Conservation (phyloP, 1,140 invertebrate genomes). For the Proales similis region DNA sequence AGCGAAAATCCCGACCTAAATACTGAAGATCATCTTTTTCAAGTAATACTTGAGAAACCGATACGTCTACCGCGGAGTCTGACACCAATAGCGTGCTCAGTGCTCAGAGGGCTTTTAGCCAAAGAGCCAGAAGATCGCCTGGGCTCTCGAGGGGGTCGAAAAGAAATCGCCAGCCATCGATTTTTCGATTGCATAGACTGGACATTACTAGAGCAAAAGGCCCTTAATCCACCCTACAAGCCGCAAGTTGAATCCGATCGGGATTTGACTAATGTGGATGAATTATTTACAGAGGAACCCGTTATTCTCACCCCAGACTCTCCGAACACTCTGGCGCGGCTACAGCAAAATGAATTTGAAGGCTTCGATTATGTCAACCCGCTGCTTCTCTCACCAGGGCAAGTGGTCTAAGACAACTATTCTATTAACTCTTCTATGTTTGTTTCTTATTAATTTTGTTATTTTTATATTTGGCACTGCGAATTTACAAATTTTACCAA, state of each 20-base stretch:
- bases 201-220: constrained; percentile 90
- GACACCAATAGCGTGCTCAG: constrained; percentile 91
- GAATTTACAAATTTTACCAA: not conserved
- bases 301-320: constrained; percentile 77
- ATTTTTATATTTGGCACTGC: not conserved
- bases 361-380: constrained; percentile 38
- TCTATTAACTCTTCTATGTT: not conserved
- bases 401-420: constrained; percentile 1
- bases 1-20: constrained; percentile 92
- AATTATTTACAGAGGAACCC: constrained; percentile 96
- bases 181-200: constrained; percentile 98
- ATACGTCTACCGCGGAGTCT: constrained; percentile 94
- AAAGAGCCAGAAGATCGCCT: constrained; percentile 88
- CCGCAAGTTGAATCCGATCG: constrained; percentile 65
- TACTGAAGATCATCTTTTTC: constrained; percentile 96
- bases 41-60: constrained; percentile 95
- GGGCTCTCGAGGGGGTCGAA: constrained; percentile 77
- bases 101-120: constrained; percentile 98
- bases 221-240: constrained; percentile 90
- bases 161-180: constrained; percentile 83
- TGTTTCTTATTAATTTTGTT: not conserved
- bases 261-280: constrained; percentile 96
- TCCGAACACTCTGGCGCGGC: constrained; percentile 4
- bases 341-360: constrained; percentile 38
- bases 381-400: constrained; percentile 18